These are phyloP conservation scores for Erpetoichthys calabaricus DNA, from an alignment of 2,797 vertebrate genomes.

Conservation along the genomic window DNA sequence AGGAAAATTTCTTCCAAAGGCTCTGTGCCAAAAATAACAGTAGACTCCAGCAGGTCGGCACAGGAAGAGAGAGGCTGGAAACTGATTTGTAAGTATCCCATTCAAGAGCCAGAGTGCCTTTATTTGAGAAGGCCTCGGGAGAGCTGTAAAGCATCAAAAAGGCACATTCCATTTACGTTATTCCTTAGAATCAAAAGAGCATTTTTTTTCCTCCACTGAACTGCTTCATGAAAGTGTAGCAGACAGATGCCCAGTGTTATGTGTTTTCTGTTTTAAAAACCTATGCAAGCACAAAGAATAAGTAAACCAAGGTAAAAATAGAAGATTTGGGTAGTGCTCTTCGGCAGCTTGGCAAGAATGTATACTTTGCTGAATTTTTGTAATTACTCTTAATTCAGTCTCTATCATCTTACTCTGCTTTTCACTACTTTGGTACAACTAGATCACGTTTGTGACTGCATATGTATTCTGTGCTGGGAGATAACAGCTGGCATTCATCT, in stretches of 20 bases:
- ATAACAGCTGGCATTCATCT: too few relatives aligned
- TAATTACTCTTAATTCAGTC: too few relatives aligned
- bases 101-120: constrained; percentile 53
- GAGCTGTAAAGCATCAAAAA: constrained; percentile 45
- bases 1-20: constrained; percentile 50
- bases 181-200: constrained; percentile 33
- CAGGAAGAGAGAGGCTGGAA: constrained; percentile 74
- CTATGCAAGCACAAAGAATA: background rate
- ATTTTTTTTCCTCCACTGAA: constrained; percentile 10
- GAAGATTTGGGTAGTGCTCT: too few relatives aligned
- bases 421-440: too few relatives aligned
- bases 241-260: constrained; percentile 5
- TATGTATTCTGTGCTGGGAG: too few relatives aligned
- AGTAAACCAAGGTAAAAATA: too few relatives aligned
- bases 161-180: constrained; percentile 51
- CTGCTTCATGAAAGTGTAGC: constrained; percentile 4
- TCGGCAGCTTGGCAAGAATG: too few relatives aligned
- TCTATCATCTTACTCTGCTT: too few relatives aligned
- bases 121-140: constrained; percentile 54
- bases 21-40: constrained; percentile 78
- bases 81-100: constrained; percentile 64
- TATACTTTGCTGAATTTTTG: too few relatives aligned
- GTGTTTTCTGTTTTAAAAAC: constrained; percentile 3
- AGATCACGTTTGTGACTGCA: too few relatives aligned
- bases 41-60: constrained; percentile 87